phyloP scores from a whole-genome alignment of 2,888 invertebrate species.

The Marronus borbonicus region DNA sequence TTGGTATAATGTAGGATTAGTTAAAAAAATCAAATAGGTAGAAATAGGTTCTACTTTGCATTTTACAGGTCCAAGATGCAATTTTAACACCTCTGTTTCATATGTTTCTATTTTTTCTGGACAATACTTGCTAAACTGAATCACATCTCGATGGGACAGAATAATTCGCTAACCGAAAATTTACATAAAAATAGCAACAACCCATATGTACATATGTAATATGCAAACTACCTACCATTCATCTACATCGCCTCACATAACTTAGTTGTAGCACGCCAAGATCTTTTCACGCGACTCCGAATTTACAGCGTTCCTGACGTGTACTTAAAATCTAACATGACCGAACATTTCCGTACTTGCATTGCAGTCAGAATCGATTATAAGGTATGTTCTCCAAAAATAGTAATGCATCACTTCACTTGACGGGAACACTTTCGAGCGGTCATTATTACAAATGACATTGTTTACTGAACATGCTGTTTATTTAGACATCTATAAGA shows the following conservation, averaged over 20 bases:
- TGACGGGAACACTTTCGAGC: slow-evolving; percentile 42
- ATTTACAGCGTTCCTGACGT: slow-evolving; percentile 33
- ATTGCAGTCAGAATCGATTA: slow-evolving; percentile 40
- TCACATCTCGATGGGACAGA: too few relatives aligned
- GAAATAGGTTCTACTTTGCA: too few relatives aligned
- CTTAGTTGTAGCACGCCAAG: slow-evolving; percentile 34
- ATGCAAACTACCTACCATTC: background rate
- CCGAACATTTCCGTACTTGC: slow-evolving; percentile 40
- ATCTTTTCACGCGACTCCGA: slow-evolving; percentile 29
- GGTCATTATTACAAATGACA: slow-evolving; percentile 50
- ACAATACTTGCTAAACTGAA: too few relatives aligned
- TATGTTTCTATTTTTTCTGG: too few relatives aligned
- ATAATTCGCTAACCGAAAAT: too few relatives aligned
- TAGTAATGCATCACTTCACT: slow-evolving; percentile 42
- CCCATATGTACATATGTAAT: too few relatives aligned
- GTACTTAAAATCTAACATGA: slow-evolving; percentile 25
- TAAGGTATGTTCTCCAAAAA: slow-evolving; percentile 36
- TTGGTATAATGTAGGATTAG: too few relatives aligned
- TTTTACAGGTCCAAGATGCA: too few relatives aligned
- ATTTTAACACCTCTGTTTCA: too few relatives aligned
- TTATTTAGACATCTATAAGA: slow-evolving; percentile 45
- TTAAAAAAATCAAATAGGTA: too few relatives aligned
- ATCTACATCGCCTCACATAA: slow-evolving; percentile 19
- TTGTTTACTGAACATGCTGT: slow-evolving; percentile 48
- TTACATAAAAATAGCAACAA: too few relatives aligned